Percentiles rank a stretch among this genome's conserved stretches.
Evolutionary conservation across 2,797 vertebrate genomes (phyloP).

Genomic region (Spinibarbus caldwelli): DNA sequence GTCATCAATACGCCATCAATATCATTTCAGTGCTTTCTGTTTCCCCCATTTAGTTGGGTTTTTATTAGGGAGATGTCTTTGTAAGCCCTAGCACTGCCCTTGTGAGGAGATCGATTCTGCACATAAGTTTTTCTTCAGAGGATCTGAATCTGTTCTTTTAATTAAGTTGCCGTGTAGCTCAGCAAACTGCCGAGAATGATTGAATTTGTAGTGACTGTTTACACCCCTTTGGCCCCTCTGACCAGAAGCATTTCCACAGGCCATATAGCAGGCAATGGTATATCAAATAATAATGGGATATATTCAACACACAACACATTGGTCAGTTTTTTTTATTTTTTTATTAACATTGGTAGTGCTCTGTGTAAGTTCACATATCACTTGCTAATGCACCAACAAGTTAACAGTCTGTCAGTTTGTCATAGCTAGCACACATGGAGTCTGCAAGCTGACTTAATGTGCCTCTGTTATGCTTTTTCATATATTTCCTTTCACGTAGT

Average conservation of each 20-base stretch:
- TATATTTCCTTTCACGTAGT: background rate
- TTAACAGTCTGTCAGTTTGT: too few species aligned
- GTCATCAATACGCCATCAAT: slow-evolving; percentile 74
- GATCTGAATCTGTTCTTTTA: slow-evolving; percentile 62
- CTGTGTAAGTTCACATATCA: background rate
- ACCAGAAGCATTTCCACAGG: slow-evolving; percentile 20
- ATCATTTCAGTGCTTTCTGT: slow-evolving; percentile 47
- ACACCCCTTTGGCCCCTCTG: slow-evolving; percentile 2
- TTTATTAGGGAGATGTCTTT: slow-evolving; percentile 66
- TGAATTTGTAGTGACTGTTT: slow-evolving; percentile 42
- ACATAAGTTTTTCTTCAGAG: slow-evolving; percentile 46
- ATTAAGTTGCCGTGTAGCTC: slow-evolving; percentile 48
- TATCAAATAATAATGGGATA: slow-evolving; percentile 12
- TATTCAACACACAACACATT: background rate
- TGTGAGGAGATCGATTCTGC: slow-evolving; percentile 62
- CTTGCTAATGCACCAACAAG: background rate
- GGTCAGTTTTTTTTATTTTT: background rate
- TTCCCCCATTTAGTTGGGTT: slow-evolving; percentile 61
- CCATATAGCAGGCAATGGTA: background rate
- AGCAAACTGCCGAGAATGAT: slow-evolving; percentile 36
- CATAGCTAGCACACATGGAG: background rate
- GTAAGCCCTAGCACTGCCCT: slow-evolving; percentile 48
- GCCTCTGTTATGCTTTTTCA: background rate
- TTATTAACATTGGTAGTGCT: background rate
- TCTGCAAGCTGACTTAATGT: background rate